Conservation (phyloP, 2,888 invertebrate genomes). For the Tortricodes alternella region DNA sequence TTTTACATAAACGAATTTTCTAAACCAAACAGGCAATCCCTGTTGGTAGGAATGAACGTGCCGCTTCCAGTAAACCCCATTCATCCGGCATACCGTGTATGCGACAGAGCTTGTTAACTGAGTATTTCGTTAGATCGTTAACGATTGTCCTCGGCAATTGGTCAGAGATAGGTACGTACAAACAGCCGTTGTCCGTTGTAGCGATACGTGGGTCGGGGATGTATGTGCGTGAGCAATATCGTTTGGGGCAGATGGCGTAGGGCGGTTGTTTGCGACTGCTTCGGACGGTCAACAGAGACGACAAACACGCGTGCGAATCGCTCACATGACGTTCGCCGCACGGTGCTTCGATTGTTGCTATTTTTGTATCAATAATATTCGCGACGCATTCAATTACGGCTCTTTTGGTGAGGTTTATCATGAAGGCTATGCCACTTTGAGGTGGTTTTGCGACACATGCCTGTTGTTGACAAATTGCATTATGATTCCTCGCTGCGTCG, state of each 20-base stretch:
- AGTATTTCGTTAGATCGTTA: slow-evolving; percentile 30
- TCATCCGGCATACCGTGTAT: slow-evolving; percentile 12
- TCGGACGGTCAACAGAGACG: slow-evolving; percentile 61
- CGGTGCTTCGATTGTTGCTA: slow-evolving; percentile 46
- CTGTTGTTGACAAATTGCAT: slow-evolving; percentile 23
- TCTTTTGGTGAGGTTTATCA: slow-evolving; percentile 25
- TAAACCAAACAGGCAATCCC: slow-evolving; percentile 1
- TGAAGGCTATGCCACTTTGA: slow-evolving; percentile 36
- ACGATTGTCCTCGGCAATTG: slow-evolving; percentile 41
- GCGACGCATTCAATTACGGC: slow-evolving; percentile 40
- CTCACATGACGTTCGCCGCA: slow-evolving; percentile 48
- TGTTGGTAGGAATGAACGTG: slow-evolving; percentile 9
- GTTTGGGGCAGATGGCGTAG: slow-evolving; percentile 57
- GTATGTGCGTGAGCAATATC: slow-evolving; percentile 66
- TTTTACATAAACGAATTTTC: too few species aligned
- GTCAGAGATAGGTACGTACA: slow-evolving; percentile 45
- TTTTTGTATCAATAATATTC: slow-evolving; percentile 45
- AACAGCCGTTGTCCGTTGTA: slow-evolving; percentile 54
- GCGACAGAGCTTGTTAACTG: slow-evolving; percentile 32
- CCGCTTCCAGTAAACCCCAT: slow-evolving; percentile 12
- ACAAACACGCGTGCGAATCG: slow-evolving; percentile 66
- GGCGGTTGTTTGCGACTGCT: slow-evolving; percentile 57
- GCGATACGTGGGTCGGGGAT: slow-evolving; percentile 54
- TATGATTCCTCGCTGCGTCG: slow-evolving; percentile 10
- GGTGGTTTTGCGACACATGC: slow-evolving; percentile 33